phyloP scores from a whole-genome alignment of 2,797 vertebrate genomes.

The Aplochiton taeniatus region DNA sequence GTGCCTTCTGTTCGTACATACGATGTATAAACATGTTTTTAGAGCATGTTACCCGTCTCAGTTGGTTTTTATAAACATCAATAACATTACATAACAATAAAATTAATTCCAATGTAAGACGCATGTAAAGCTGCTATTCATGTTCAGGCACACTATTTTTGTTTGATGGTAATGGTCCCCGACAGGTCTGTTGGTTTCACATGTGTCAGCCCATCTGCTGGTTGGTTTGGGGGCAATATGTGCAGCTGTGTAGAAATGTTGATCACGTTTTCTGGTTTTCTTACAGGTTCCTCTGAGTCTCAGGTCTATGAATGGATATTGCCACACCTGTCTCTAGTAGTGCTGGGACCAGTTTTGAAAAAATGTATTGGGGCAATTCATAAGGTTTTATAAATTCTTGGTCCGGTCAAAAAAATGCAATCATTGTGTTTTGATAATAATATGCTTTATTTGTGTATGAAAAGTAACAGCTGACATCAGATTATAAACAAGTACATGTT shows the following conservation, averaged over 20 bases:
- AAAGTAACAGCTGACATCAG: too few species aligned
- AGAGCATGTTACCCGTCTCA: too few species aligned
- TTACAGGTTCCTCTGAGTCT: constrained; percentile 20
- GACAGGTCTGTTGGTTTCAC: constrained; percentile 10
- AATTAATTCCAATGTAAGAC: not conserved
- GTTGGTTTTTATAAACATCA: not conserved
- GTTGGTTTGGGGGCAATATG: constrained; percentile 11
- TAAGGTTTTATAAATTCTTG: not conserved
- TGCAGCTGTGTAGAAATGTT: constrained; percentile 29
- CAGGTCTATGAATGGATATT: not conserved
- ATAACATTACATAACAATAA: constrained; percentile 18
- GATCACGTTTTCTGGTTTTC: constrained; percentile 17
- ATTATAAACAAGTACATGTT: too few species aligned
- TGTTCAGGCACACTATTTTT: constrained; percentile 10
- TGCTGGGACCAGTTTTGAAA: constrained; percentile 10
- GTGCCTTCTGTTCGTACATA: too few species aligned
- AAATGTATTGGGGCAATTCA: not conserved
- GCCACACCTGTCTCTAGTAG: not conserved
- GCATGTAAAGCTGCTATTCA: not conserved
- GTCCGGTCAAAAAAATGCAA: too few species aligned
- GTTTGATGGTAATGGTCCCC: constrained; percentile 25
- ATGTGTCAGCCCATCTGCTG: constrained; percentile 10
- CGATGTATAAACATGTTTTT: too few species aligned
- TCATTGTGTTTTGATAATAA: too few species aligned
- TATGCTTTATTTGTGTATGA: too few species aligned